Evolutionary conservation across 2,113 vertebrate genomes (phyloP).

Genomic region (Monarcha castaneiventris): DNA sequence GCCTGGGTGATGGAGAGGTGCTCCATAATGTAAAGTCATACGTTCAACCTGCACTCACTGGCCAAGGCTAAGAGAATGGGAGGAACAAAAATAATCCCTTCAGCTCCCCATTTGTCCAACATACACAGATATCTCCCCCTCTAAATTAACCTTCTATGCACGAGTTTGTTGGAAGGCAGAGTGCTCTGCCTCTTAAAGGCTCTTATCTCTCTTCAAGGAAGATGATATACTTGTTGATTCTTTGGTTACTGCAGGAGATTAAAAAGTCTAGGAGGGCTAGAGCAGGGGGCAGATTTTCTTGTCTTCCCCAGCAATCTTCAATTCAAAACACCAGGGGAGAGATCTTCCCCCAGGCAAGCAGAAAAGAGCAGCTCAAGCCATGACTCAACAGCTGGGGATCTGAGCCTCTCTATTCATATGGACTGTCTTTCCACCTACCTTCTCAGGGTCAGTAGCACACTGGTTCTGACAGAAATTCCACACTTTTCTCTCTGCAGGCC

Average conservation of each 20-base stretch:
- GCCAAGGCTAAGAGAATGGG: constrained; percentile 45
- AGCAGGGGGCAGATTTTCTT: neutral
- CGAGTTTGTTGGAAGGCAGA: constrained; percentile 15
- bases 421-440: neutral
- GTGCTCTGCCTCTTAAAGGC: neutral
- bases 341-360: neutral
- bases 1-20: constrained; percentile 67
- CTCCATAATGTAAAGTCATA: constrained; percentile 47
- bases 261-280: neutral
- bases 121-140: neutral
- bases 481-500: neutral
- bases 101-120: neutral
- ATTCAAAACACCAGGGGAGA: neutral
- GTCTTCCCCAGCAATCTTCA: neutral
- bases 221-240: constrained; percentile 22
- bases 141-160: constrained; percentile 40
- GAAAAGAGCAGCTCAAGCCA: neutral
- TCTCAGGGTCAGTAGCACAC: neutral
- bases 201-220: neutral
- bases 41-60: constrained; percentile 48
- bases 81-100: constrained; percentile 41
- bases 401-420: neutral
- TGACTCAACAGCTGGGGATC: neutral
- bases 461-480: neutral
- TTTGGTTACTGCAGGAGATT: neutral